Percentiles rank a stretch among this genome's conserved stretches.
phyloP scores from a whole-genome alignment of 2,797 vertebrate species.

The Sciurus carolinensis region DNA sequence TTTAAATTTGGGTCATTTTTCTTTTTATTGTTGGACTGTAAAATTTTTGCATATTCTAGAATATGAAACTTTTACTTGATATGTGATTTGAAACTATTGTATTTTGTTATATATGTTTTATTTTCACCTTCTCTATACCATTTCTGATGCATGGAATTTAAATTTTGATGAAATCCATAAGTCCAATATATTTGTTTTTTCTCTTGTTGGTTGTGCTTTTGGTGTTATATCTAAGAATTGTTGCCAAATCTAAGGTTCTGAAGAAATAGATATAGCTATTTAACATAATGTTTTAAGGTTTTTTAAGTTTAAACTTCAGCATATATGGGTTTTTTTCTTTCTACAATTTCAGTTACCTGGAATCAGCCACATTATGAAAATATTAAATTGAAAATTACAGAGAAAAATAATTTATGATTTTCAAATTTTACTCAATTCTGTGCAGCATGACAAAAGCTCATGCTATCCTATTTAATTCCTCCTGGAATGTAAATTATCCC shows the following conservation, averaged over 20 bases:
- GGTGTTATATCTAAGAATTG: neutral
- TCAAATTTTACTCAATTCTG: neutral
- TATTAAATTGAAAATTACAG: neutral
- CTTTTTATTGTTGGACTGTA: neutral
- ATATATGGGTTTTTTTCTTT: neutral
- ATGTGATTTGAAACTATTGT: conserved; percentile 2
- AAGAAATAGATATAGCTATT: neutral
- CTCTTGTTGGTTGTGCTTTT: neutral
- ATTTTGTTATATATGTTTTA: neutral
- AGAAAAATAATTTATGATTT: neutral
- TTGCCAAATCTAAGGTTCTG: neutral
- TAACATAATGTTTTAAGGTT: neutral
- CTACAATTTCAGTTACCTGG: neutral
- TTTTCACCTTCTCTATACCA: neutral
- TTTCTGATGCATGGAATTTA: neutral
- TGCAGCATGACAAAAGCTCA: neutral
- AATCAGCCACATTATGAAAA: neutral
- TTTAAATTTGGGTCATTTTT: neutral
- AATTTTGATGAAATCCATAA: neutral
- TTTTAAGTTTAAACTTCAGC: neutral
- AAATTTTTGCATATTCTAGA: neutral
- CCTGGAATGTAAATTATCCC: neutral
- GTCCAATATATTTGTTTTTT: neutral
- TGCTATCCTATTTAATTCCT: neutral
- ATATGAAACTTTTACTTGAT: neutral